These are phyloP conservation scores for Dasysyrphus tricinctus DNA, from an alignment of 2,888 invertebrate genomes.

Conservation along the genomic window DNA sequence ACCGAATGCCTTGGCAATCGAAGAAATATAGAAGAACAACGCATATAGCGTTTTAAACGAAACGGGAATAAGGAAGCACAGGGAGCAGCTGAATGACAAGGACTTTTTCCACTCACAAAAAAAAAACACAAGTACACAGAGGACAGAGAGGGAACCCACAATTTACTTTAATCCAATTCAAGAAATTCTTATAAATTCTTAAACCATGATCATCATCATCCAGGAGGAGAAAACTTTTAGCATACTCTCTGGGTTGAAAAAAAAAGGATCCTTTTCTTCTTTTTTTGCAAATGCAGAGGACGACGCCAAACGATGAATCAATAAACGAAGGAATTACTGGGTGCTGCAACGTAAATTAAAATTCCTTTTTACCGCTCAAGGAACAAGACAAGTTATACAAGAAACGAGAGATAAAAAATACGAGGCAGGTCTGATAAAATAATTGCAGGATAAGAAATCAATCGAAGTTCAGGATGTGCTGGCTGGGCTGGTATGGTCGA, in stretches of 20 bases:
- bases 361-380: slow-evolving; percentile 48
- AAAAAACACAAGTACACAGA: background rate
- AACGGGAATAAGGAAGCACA: slow-evolving; percentile 41
- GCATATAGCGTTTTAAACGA: slow-evolving; percentile 58
- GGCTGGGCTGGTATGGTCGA: background rate
- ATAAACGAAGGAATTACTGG: slow-evolving; percentile 66
- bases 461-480: slow-evolving; percentile 38
- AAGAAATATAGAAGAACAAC: slow-evolving; percentile 46
- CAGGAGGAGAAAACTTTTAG: slow-evolving; percentile 60
- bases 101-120: background rate
- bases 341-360: slow-evolving; percentile 72
- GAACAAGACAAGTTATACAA: background rate
- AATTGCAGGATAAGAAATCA: slow-evolving; percentile 67
- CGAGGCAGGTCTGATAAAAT: slow-evolving; percentile 27
- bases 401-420: background rate
- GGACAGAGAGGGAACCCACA: slow-evolving; percentile 50
- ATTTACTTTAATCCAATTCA: slow-evolving; percentile 73
- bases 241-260: slow-evolving; percentile 16
- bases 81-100: slow-evolving; percentile 18
- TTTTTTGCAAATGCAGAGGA: slow-evolving; percentile 35
- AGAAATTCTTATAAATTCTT: slow-evolving; percentile 67
- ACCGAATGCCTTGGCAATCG: slow-evolving; percentile 51
- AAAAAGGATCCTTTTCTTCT: background rate
- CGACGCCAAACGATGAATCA: slow-evolving; percentile 69
- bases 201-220: slow-evolving; percentile 34